These are phyloP conservation scores for Sarcophaga rosellei DNA, from an alignment of 2,888 invertebrate species.

Conservation along the genomic window DNA sequence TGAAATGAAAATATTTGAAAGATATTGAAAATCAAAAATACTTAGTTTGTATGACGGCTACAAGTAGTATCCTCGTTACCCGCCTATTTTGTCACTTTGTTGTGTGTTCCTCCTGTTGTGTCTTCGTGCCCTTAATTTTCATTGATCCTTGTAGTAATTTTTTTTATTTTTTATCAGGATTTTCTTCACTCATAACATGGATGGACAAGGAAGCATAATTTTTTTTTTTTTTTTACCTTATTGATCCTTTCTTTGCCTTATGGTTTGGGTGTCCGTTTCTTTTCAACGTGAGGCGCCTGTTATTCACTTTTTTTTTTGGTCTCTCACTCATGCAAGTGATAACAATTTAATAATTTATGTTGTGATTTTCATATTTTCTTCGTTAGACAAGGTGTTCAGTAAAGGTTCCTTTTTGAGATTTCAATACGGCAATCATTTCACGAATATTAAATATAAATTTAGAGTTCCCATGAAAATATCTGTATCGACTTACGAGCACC, in stretches of 20 bases:
- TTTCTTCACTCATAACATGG: not conserved
- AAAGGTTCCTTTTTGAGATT: constrained; percentile 46
- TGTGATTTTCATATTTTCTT: constrained; percentile 64
- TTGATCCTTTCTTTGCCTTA: constrained; percentile 14
- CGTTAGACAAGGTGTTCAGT: constrained; percentile 41
- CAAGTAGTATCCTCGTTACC: not conserved
- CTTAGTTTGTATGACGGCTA: constrained; percentile 19
- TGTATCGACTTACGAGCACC: constrained; percentile 49
- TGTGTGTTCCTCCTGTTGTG: constrained; percentile 31
- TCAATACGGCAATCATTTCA: constrained; percentile 43
- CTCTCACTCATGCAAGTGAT: constrained; percentile 61
- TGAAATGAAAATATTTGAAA: not conserved
- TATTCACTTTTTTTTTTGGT: constrained; percentile 47
- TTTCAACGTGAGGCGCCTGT: constrained; percentile 66
- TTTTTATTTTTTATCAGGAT: not conserved
- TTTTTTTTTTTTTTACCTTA: not conserved
- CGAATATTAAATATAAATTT: constrained; percentile 67
- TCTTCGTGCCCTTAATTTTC: constrained; percentile 34
- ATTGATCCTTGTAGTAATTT: constrained; percentile 59
- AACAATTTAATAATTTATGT: constrained; percentile 65
- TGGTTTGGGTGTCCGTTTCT: constrained; percentile 48
- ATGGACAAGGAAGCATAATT: constrained; percentile 45
- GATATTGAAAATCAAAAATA: constrained; percentile 44
- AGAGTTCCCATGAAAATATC: constrained; percentile 67
- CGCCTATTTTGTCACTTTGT: constrained; percentile 30